phyloP scores from a whole-genome alignment of 2,797 vertebrate genomes.

The Hyperoplus immaculatus region DNA sequence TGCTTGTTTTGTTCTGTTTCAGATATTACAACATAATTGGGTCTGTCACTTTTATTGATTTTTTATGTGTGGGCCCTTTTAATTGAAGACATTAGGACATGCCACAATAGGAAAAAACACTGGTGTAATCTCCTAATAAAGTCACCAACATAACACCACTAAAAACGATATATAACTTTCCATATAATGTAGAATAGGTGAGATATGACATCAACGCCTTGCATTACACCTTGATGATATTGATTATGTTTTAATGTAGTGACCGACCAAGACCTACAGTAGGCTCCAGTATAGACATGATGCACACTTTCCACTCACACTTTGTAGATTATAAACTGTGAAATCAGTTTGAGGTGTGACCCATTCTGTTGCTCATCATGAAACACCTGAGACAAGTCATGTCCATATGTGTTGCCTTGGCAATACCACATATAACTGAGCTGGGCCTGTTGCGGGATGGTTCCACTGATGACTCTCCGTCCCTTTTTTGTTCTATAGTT shows the following conservation, averaged over 20 bases:
- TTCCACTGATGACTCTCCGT: neutral
- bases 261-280: neutral
- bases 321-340: neutral
- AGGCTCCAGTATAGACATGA: too few relatives aligned
- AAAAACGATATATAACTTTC: neutral
- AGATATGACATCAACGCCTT: neutral
- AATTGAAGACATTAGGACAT: neutral
- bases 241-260: neutral
- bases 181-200: neutral
- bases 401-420: constrained; percentile 9
- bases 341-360: constrained; percentile 6
- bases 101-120: neutral
- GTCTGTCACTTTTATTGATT: neutral
- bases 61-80: neutral
- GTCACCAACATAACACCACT: neutral
- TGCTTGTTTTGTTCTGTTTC: neutral
- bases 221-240: neutral
- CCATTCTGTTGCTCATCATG: neutral
- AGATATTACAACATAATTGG: neutral
- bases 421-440: neutral
- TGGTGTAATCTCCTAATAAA: neutral
- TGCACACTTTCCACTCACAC: constrained; percentile 4
- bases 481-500: neutral
- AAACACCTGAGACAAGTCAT: neutral
- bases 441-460: neutral